Percentiles rank a stretch among this genome's conserved stretches.
Conservation (phyloP, 2,888 invertebrate species). For the Glomeris marginata region DNA sequence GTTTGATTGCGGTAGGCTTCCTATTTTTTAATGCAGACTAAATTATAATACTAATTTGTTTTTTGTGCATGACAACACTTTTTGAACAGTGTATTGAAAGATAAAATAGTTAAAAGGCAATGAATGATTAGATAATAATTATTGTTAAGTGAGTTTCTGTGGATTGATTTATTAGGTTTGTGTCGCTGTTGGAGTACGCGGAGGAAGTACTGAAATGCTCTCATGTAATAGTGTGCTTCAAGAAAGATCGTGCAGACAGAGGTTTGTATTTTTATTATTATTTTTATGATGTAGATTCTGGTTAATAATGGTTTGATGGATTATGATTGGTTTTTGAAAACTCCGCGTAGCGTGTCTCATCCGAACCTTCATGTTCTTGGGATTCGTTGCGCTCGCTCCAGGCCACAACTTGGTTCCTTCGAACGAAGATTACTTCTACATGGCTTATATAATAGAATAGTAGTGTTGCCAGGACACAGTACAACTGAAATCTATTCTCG, state of each 20-base stretch:
- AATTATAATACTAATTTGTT: no score
- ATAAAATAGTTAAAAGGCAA: no score
- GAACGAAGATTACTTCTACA: constrained; percentile 46
- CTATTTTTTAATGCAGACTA: no score
- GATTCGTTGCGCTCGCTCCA: constrained; percentile 74
- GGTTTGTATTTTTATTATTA: constrained; percentile 29
- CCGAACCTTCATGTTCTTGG: constrained; percentile 93
- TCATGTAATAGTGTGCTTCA: constrained; percentile 63
- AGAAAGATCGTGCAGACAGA: constrained; percentile 68
- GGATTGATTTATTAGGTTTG: constrained; percentile 42
- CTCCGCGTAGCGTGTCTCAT: constrained; percentile 52
- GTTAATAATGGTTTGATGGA: constrained; percentile 1
- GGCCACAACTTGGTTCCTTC: constrained; percentile 59
- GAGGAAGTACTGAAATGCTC: constrained; percentile 78
- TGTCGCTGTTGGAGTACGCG: constrained; percentile 84
- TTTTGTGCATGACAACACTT: no score
- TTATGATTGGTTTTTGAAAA: constrained; percentile 14
- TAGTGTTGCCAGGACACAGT: not conserved
- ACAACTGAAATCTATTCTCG: no score
- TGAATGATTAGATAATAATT: no score
- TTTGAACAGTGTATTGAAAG: no score
- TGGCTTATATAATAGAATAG: constrained; percentile 35
- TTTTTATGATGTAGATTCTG: not conserved
- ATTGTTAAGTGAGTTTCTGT: no score
- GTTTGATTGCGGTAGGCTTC: no score